phyloP scores from a whole-genome alignment of 2,113 vertebrate genomes.

The Amblyopsis rosae region DNA sequence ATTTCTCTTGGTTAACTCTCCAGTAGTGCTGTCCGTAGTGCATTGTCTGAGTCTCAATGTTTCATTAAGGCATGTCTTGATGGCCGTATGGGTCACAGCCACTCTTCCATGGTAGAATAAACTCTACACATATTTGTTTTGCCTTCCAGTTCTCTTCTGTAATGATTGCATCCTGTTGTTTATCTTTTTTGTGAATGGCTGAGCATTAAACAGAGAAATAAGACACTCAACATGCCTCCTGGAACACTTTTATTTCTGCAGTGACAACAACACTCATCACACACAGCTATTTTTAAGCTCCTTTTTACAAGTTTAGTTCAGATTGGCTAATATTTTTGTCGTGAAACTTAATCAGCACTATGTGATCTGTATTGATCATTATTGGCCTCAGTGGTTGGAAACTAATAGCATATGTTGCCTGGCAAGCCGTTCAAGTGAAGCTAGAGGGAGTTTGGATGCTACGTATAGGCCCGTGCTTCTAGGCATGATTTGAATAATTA shows the following conservation, averaged over 20 bases:
- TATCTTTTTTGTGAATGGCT: slow-evolving; percentile 72
- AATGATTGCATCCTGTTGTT: slow-evolving; percentile 61
- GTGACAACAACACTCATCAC: not conserved
- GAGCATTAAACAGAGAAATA: slow-evolving; percentile 67
- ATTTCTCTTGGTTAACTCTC: slow-evolving; percentile 46
- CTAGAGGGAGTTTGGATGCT: slow-evolving; percentile 16
- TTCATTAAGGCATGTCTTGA: slow-evolving; percentile 38
- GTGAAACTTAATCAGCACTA: not conserved
- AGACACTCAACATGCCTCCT: not conserved
- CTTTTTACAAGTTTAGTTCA: not conserved
- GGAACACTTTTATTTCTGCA: not conserved
- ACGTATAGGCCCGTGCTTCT: slow-evolving; percentile 21
- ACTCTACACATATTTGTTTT: slow-evolving; percentile 29
- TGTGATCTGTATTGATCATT: not conserved
- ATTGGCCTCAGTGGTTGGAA: not conserved
- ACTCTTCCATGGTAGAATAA: slow-evolving; percentile 63
- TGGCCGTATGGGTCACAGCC: slow-evolving; percentile 18
- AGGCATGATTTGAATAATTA: slow-evolving; percentile 72
- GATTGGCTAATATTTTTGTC: too few relatives aligned
- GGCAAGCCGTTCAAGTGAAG: slow-evolving; percentile 5
- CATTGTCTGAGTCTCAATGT: slow-evolving; percentile 34
- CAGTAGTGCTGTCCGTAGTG: slow-evolving; percentile 45
- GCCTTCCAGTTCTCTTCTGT: slow-evolving; percentile 55
- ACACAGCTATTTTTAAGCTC: not conserved
- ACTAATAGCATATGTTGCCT: not conserved